These are phyloP conservation scores for Tokudaia tokunoshimensis DNA, from an alignment of 2,797 vertebrate genomes.

Conservation along the genomic window DNA sequence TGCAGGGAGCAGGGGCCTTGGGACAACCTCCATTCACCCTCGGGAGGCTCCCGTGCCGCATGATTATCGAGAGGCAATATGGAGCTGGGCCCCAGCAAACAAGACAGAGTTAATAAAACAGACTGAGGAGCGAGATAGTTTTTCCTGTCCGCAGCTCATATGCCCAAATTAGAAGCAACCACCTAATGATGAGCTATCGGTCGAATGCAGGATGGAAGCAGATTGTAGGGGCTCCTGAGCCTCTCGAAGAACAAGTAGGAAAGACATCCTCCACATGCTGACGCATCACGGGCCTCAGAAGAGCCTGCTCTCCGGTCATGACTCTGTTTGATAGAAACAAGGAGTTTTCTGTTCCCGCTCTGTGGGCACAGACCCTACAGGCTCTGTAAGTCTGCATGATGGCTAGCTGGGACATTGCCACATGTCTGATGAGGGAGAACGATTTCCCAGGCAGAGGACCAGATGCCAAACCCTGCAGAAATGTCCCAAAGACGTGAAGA, in stretches of 20 bases:
- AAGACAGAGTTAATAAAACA: constrained; percentile 90
- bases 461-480: neutral
- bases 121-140: constrained; percentile 87
- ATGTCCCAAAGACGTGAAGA: neutral
- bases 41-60: constrained; percentile 88
- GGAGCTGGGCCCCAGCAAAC: constrained; percentile 86
- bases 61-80: constrained; percentile 89
- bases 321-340: neutral
- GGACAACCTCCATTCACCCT: constrained; percentile 88
- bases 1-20: constrained; percentile 89
- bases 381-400: neutral
- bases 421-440: neutral
- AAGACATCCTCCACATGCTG: accelerated
- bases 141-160: constrained; percentile 82
- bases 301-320: accelerated
- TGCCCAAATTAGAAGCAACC: constrained; percentile 83
- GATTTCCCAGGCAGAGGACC: neutral
- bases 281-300: neutral
- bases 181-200: constrained; percentile 77
- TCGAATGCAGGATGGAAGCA: constrained; percentile 53
- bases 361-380: accelerated
- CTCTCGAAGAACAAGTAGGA: neutral
- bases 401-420: too few species aligned
- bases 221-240: constrained; percentile 67
- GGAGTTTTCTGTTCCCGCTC: neutral